Percentiles rank a stretch among this genome's conserved stretches.
These are phyloP conservation scores for Phalacrocorax pelagicus DNA, from an alignment of 2,113 vertebrate species.

Conservation along the genomic window DNA sequence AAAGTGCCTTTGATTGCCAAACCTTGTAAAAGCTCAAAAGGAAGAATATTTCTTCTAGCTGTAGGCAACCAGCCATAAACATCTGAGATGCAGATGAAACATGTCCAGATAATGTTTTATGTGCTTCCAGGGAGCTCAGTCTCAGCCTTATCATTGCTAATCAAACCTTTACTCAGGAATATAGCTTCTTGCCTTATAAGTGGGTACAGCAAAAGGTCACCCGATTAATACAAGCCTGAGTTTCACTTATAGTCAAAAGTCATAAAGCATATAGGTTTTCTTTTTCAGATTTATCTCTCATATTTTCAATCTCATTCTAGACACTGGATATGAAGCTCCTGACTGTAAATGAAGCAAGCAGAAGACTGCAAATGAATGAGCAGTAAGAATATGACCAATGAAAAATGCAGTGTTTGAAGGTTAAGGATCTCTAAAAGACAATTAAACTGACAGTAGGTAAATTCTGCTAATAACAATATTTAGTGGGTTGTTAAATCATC, in stretches of 20 bases:
- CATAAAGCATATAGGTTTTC: background rate
- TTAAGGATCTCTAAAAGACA: background rate
- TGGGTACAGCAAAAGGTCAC: background rate
- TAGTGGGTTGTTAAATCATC: background rate
- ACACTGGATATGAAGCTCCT: background rate
- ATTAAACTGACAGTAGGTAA: background rate
- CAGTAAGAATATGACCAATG: background rate
- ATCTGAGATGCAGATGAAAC: background rate
- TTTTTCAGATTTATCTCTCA: background rate
- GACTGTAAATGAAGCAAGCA: background rate
- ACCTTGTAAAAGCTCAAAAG: background rate
- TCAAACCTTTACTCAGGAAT: background rate
- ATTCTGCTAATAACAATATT: background rate
- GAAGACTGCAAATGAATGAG: background rate
- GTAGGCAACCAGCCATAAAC: background rate
- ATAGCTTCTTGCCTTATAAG: background rate
- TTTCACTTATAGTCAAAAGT: background rate
- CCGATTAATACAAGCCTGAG: background rate
- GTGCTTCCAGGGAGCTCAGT: background rate
- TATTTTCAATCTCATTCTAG: background rate
- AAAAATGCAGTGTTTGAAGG: background rate
- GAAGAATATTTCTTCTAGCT: background rate
- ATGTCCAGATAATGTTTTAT: background rate
- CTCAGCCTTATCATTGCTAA: background rate
- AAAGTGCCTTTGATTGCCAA: background rate